Evolutionary conservation across 2,113 vertebrate genomes (phyloP).

Genomic region (Phyllopteryx taeniolatus): DNA sequence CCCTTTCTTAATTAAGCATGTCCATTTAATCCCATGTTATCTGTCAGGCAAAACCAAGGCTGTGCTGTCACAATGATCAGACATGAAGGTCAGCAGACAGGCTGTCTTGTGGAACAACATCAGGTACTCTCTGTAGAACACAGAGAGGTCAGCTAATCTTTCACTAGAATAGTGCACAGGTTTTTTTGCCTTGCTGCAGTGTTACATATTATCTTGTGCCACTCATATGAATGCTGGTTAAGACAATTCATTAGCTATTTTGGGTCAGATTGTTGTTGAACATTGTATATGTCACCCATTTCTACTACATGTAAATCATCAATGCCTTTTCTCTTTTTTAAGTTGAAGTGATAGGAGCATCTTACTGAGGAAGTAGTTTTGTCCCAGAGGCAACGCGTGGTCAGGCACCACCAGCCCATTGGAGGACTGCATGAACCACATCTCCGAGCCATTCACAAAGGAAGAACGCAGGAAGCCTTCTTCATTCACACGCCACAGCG

Average conservation of each 20-base stretch:
- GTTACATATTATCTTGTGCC: too few relatives aligned
- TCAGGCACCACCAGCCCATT: conserved; percentile 88
- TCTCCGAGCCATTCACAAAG: conserved; percentile 81
- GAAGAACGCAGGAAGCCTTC: conserved; percentile 86
- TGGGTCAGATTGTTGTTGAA: too few relatives aligned
- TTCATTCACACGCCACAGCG: conserved; percentile 87
- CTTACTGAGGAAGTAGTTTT: conserved; percentile 94
- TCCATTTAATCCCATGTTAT: neutral
- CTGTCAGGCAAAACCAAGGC: conserved; percentile 12
- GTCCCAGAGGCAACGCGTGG: conserved; percentile 82
- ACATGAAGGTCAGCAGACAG: conserved; percentile 55
- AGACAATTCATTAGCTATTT: too few relatives aligned
- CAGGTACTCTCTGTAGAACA: conserved; percentile 41
- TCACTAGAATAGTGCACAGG: conserved; percentile 12
- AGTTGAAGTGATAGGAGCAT: neutral
- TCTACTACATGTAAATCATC: too few relatives aligned
- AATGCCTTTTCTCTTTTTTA: too few relatives aligned
- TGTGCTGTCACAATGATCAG: conserved; percentile 23
- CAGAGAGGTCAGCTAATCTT: conserved; percentile 39
- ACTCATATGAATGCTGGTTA: too few relatives aligned
- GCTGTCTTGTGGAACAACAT: conserved; percentile 33
- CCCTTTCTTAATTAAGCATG: conserved; percentile 1
- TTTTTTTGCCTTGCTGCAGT: too few relatives aligned
- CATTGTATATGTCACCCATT: too few relatives aligned
- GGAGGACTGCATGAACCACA: conserved; percentile 82